Evolutionary conservation across 2,888 invertebrate genomes (phyloP).

Genomic region (Petrophora chlorosata): DNA sequence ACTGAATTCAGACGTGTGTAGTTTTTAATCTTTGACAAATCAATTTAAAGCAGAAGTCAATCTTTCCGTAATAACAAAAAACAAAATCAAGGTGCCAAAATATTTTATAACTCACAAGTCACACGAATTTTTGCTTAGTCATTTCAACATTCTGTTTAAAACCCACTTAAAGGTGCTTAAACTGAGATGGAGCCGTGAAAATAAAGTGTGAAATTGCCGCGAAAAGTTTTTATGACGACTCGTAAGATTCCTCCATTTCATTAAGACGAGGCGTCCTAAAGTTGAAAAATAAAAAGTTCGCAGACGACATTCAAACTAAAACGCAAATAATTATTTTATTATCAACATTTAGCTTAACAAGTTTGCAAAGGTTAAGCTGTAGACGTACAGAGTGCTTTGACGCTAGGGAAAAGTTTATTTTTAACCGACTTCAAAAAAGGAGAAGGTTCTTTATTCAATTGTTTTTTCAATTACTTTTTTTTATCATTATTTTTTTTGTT

Average conservation of each 20-base stretch:
- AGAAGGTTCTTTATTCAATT: too few species aligned
- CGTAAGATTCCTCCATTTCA: constrained; percentile 8
- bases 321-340: constrained; percentile 24
- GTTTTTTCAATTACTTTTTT: too few species aligned
- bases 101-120: constrained; percentile 22
- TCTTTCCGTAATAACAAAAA: too few species aligned
- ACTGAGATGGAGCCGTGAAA: constrained; percentile 16
- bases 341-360: constrained; percentile 18
- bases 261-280: constrained; percentile 5
- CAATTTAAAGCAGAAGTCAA: too few species aligned
- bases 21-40: too few species aligned
- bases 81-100: constrained; percentile 9
- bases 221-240: constrained; percentile 20
- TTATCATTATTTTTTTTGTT: too few species aligned
- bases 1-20: too few species aligned
- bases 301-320: constrained; percentile 22
- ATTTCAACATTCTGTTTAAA: constrained; percentile 18
- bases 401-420: constrained; percentile 8
- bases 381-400: constrained; percentile 8
- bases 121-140: constrained; percentile 12
- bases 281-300: constrained; percentile 22
- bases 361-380: constrained; percentile 16
- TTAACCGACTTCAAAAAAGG: too few species aligned
- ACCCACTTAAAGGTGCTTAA: constrained; percentile 18
- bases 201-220: constrained; percentile 23